These are phyloP conservation scores for Neotragus moschatus DNA, from an alignment of 2,113 vertebrate species.

Conservation along the genomic window DNA sequence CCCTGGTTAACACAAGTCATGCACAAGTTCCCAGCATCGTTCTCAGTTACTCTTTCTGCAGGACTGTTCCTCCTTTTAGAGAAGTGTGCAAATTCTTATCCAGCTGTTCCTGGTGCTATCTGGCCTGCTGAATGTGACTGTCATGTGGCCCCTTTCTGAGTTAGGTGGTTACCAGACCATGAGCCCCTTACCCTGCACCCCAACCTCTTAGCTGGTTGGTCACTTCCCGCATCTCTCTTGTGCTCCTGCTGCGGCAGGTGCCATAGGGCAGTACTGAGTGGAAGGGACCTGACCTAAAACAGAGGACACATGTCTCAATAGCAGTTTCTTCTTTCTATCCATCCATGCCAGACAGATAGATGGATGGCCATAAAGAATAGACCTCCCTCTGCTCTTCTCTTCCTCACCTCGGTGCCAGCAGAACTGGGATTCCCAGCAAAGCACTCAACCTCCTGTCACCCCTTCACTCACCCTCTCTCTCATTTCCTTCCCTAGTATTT, in stretches of 20 bases:
- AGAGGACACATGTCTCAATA: not conserved
- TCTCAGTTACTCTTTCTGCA: not conserved
- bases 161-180: fast-evolving
- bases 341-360: not conserved
- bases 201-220: too few relatives aligned
- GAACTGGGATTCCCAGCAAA: not conserved
- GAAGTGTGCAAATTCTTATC: not conserved
- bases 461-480: not conserved
- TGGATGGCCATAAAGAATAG: not conserved
- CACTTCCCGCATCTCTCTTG: not conserved
- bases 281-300: not conserved
- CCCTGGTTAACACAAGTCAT: not conserved
- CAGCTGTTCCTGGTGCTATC: not conserved
- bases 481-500: not conserved
- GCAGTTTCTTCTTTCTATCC: not conserved
- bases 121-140: not conserved
- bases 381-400: not conserved
- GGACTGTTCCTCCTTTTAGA: not conserved
- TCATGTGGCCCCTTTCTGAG: not conserved
- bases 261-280: not conserved
- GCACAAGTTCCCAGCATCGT: not conserved
- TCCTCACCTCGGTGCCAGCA: not conserved
- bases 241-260: fast-evolving
- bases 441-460: not conserved
- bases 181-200: not conserved